A percentile compares a stretch with the other conserved stretches of the same genome.
phyloP scores from a whole-genome alignment of 2,888 invertebrate species.

The Drosophila multiciliata region DNA sequence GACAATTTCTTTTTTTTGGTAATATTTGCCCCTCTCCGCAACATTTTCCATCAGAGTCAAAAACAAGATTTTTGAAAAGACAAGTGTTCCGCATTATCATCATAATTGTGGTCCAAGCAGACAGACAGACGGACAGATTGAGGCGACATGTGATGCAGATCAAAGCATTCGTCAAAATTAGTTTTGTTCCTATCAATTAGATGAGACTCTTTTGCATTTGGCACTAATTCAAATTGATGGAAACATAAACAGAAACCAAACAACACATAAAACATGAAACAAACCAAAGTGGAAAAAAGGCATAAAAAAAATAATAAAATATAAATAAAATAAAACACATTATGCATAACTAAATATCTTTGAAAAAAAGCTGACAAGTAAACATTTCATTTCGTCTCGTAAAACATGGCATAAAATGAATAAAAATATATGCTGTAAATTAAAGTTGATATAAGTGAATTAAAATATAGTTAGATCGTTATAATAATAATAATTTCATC shows the following conservation, averaged over 20 bases:
- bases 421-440: not conserved
- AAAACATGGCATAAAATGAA: not conserved
- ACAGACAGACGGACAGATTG: slow-evolving; percentile 3
- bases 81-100: slow-evolving; percentile 37
- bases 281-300: not conserved
- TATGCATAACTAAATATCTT: not conserved
- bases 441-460: not conserved
- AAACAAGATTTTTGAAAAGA: not conserved
- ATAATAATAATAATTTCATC: not conserved
- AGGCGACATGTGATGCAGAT: slow-evolving; percentile 20
- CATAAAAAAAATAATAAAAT: not conserved
- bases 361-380: not conserved
- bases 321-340: not conserved
- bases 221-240: slow-evolving; percentile 50
- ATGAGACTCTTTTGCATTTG: slow-evolving; percentile 26
- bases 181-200: slow-evolving; percentile 54
- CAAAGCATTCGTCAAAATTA: slow-evolving; percentile 55
- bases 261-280: slow-evolving; percentile 38
- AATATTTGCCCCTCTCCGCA: not conserved
- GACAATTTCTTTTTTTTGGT: not conserved
- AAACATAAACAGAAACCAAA: slow-evolving; percentile 39
- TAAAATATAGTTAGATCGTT: too few relatives aligned
- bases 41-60: not conserved
- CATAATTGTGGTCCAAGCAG: not conserved
- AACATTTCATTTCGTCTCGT: not conserved